Base-by-base conservation (phyloP, 2,888 invertebrate species). In the Tachina fera region DNA sequence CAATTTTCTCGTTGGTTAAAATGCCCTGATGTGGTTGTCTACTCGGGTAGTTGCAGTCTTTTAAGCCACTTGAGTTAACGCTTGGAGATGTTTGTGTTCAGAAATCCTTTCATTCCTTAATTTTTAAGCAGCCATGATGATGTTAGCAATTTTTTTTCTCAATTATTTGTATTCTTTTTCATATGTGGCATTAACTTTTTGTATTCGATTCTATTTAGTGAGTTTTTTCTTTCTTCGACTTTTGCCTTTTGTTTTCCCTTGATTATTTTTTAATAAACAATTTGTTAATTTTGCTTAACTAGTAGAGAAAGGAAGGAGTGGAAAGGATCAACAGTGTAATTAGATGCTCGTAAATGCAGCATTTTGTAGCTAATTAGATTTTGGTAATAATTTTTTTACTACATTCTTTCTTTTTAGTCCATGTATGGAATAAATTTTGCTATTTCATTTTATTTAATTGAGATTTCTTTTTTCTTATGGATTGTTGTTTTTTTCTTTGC, bases 21-120 rank as follows among this genome's bases (percentile, higher is more conserved):
- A 63, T 70, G 70, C 70, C 68, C 68, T 86, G 76, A 74, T 86
- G 82, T 79, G 82, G 71, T 75, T 80, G 63, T 49, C 68, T 76
- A 58, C 47, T 58, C 67, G 49, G 70, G 43, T 84, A 47, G 72
- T 22, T 81, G 86, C 81, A 72, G 53, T 72, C 76, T 83, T 81
- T 91, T 88, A 91, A 91, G 91, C 91, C 91, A 91, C 91, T 91
- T 91, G 91, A 91, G 89, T 88, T 88, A 81, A 78, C 77, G 81
- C 76, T 83, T 88, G 88, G 88, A 84, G 81, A 87, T 76, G 71
- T 76, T 83, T 77, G 16, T 65, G 84, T 53, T 72, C 11, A 63
- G 49, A 76, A 79, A 71, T 71, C 79, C 77, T 72, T 61, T 68
- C 74, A 45, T 22, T 63, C 70, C 51, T 72, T 45, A 68, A 58